Evolutionary conservation across 2,888 invertebrate genomes (phyloP).

Genomic region (Eustalomyia histrio): DNA sequence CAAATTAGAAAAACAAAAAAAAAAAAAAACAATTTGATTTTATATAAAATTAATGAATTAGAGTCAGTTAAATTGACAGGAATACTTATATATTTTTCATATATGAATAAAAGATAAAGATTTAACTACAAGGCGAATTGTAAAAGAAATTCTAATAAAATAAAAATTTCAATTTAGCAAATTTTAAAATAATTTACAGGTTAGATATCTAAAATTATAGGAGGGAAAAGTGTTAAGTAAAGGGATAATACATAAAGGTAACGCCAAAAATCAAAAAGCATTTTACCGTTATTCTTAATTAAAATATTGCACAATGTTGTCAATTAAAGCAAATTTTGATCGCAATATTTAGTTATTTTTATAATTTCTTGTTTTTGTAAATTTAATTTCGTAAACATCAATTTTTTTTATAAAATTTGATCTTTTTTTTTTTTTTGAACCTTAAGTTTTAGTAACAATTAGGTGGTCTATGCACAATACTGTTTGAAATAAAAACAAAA

Average conservation of each 20-base stretch:
- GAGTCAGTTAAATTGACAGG: conserved; percentile 42
- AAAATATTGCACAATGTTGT: neutral
- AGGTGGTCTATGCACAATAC: no score
- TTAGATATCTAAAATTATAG: conserved; percentile 1
- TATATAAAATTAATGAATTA: conserved; percentile 35
- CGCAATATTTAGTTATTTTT: neutral
- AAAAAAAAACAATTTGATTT: neutral
- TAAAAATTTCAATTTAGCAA: no score
- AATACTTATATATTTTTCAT: conserved; percentile 41
- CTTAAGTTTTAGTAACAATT: neutral
- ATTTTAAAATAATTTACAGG: neutral
- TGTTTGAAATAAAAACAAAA: no score
- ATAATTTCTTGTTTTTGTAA: neutral
- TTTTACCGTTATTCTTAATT: neutral
- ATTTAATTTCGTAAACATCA: neutral
- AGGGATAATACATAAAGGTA: conserved; percentile 1
- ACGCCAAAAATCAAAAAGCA: neutral
- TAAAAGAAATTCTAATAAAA: no score
- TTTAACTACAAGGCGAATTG: neutral
- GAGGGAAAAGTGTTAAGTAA: neutral
- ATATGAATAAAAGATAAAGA: neutral
- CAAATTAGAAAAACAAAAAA: neutral
- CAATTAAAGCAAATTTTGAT: neutral
- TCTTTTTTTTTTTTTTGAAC: conserved; percentile 2
- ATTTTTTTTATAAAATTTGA: neutral